Base-by-base conservation (phyloP, 2,113 vertebrate species). In the Notothenia coriiceps region DNA sequence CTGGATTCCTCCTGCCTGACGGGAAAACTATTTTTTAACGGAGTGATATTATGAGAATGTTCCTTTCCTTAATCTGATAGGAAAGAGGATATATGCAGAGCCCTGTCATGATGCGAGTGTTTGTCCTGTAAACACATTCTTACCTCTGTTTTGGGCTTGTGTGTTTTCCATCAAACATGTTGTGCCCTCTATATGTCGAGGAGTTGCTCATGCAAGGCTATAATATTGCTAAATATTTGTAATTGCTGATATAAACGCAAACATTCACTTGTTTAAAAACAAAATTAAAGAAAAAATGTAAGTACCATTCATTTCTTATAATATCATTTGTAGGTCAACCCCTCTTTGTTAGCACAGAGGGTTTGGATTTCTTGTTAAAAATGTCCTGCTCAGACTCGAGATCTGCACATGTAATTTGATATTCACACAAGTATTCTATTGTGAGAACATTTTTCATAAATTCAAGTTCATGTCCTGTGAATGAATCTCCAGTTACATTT, bases 141-240 rank as follows among this genome's bases (percentile, higher is more conserved):
- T 44, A 76, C 33, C 29, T 78, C 60, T 64, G 57, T 80, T 78
- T 71, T 47, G 75, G 70, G 63, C 83, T 70, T 0, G 2, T 15
- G 73, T 88, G 70, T 84, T 84, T 75, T 64, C 57, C 35, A 60
- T 47, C 65, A 88, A 82, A 86, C 82, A 80, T 35, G 70, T 55
- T 44, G 79, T 84, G 75, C 81, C 86, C 70, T 79, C 47, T 91
- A 85, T 88, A 85, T 75, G 72, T 80, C 82, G 74, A 87, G 35
- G 68, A 82, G 66, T 54, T 43, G 17, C 74, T 89, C 93, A 94
- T 94, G 93, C 93, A 92, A 89, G 90, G 76, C 80, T 93, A 92
- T 84, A 89, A 83, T 93, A 94, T 93, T 92, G 89, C 91, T 94
- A 89, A 88, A 89, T 93, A 92, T 92, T 79, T 83, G 65, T 74